Conservation (phyloP, 2,113 vertebrate genomes). For the Brachyistius frenatus region DNA sequence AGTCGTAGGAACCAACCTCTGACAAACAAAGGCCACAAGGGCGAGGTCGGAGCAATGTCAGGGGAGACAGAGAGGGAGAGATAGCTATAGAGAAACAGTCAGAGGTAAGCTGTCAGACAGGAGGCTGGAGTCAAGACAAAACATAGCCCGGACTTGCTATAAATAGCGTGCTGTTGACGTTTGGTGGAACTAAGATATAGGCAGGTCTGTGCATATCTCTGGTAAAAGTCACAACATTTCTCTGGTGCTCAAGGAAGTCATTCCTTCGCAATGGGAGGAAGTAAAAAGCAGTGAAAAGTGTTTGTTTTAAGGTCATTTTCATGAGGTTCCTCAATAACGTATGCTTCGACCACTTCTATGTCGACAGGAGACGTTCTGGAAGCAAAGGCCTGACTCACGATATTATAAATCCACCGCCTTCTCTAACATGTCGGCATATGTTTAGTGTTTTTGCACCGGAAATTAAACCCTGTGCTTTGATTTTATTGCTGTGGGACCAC, state of each 20-base stretch:
- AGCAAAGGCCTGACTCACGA: background rate
- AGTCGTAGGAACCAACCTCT: constrained; percentile 16
- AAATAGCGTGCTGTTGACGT: constrained; percentile 57
- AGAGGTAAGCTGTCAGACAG: constrained; percentile 34
- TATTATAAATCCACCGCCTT: background rate
- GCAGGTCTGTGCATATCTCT: constrained; percentile 10
- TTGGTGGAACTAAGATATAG: constrained; percentile 30
- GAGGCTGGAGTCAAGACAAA: constrained; percentile 50
- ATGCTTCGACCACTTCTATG: background rate
- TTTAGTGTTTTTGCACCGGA: background rate
- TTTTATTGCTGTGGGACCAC: constrained; percentile 21
- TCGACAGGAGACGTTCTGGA: constrained; percentile 4
- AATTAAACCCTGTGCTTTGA: background rate
- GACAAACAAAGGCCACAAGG: constrained; percentile 47
- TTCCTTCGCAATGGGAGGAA: constrained; percentile 2
- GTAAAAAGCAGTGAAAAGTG: constrained; percentile 12
- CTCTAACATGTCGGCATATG: background rate
- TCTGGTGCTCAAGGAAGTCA: constrained; percentile 39
- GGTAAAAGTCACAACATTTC: background rate
- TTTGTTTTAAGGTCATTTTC: constrained; percentile 34
- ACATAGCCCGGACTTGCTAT: constrained; percentile 51
- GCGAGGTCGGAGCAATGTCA: constrained; percentile 34
- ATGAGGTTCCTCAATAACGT: constrained; percentile 38
- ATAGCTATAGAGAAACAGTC: background rate
- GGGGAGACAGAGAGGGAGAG: background rate